Conservation (phyloP, 2,113 vertebrate genomes). For the Marmota monax region DNA sequence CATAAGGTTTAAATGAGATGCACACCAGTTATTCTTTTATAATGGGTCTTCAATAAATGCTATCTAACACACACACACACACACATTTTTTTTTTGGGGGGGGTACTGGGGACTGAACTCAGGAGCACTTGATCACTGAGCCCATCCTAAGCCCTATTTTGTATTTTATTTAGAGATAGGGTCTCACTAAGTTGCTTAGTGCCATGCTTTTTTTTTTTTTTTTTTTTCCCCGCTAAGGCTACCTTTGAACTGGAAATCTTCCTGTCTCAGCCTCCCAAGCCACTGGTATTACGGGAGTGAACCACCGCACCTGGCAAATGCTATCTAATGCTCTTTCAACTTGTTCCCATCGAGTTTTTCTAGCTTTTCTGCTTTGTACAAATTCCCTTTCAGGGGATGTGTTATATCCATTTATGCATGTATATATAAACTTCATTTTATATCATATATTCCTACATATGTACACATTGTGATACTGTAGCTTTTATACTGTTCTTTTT, state of each 20-base stretch:
- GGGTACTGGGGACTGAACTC: too few species aligned
- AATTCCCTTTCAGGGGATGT: background rate
- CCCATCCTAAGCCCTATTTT: too few species aligned
- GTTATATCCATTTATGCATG: background rate
- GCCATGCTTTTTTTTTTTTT: too few species aligned
- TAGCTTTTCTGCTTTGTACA: constrained; percentile 41
- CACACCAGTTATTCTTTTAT: background rate
- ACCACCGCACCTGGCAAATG: too few species aligned
- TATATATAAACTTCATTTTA: background rate
- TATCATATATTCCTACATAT: background rate
- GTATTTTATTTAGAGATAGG: too few species aligned
- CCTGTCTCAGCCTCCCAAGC: too few species aligned
- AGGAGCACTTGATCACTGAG: too few species aligned
- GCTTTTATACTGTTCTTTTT: background rate
- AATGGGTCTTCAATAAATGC: background rate
- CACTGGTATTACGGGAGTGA: too few species aligned
- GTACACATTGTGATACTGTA: background rate
- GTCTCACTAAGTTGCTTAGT: too few species aligned
- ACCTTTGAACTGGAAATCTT: too few species aligned
- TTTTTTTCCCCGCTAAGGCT: too few species aligned
- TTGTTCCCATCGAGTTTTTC: background rate
- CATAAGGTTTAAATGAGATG: constrained; percentile 18
- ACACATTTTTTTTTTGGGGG: too few species aligned
- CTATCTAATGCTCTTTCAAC: background rate
- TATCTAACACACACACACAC: background rate